Evolutionary conservation across 2,797 vertebrate species (phyloP), one percentile per base, ranked within the genome.

Genomic region (Eremophila alpestris): DNA sequence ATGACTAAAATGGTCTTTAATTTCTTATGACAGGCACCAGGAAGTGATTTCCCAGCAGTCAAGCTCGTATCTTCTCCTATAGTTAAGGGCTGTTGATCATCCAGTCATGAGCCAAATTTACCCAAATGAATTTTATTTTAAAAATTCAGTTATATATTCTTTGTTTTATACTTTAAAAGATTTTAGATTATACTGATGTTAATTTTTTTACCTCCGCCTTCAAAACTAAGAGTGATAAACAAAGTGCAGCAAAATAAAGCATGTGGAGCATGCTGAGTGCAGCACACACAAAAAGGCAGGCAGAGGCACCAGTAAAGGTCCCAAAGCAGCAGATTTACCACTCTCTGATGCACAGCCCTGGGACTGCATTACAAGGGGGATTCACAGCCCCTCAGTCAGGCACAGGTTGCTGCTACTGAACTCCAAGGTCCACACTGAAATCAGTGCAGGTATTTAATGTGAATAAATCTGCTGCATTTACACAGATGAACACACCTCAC

Each of bases 341-440:
- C 16, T 9, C 23, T 59, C 48, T 63, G 46, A 60, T 77, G 46
- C 41, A 54, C 1, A 1, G 55, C 32, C 49, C 46, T 82, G 1
- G 21, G 40, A 65, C 43, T 49, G 46, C 29, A 73, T 90, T 45
- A 87, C 2, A 70, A 58, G 67, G n/a, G 63, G 63, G 83, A 91
- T 93, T 87, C 64, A 83, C 34, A 89, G 77, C 54, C 55, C 58
- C 43, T 52, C 46, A 75, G 23, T 41, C 58, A 67, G 80, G 59
- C 84, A 93, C 85, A 87, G 79, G 90, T 36, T 94, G 92, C 81
- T 94, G 86, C 85, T 48, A 89, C 41, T 85, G 79, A 95, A 64
- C 88, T 90, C 86, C 80, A 77, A 92, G 86, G 90, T 83, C 52
- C 4, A 1, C 23, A 43, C 49, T 85, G 69, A 89, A 69, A 70